Evolutionary conservation across 2,888 invertebrate genomes (phyloP), one percentile per base, ranked within the genome.

Genomic region (Helicoverpa assulta): DNA sequence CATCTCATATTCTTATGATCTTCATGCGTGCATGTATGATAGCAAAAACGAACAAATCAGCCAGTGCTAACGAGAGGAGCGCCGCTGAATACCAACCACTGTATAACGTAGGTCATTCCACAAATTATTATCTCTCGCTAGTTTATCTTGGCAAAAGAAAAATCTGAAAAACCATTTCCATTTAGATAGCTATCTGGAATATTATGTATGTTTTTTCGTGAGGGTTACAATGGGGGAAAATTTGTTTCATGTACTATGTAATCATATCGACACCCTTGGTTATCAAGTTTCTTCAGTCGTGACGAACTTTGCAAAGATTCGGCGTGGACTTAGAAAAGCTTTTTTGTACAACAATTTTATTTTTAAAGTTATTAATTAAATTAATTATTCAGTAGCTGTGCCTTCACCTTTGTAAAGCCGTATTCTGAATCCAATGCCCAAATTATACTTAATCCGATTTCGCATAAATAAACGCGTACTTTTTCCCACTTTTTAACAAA

Each of bases 31-130:
- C 52, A 71, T 64, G 71, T 57, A 14, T 64, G 12, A 18, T 64
- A 52, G 43, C 40, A 59, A 73, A 76, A 69, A 59, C 58, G 50
- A 63, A 50, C 51, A 64, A 64, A 70, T 76, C 21, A 59, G 50
- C 72, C 47, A 50, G 33, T 14, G 26, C 64, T 71, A 71, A 71
- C 72, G 77, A 77, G 60, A 26, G 52, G 40, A 47, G 77, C 50
- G 26, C n/a, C 40, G 16, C 60, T 54, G 72, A 51, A 74, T 77
- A 47, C 26, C 26, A 61, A 64, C 64, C 50, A 26, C 70, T 37
- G 76, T 33, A 62, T 56, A 52, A 68, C 63, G 58, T 53, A 47
- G 71, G 19, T 64, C 63, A 60, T 56, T 51, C 33, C 37, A 52
- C 14, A 40, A 12, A 70, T 70, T n/a, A 58, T 52, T 47, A 47